Conservation (phyloP, 1,140 invertebrate species). For the Ostrea denselamellosa region DNA sequence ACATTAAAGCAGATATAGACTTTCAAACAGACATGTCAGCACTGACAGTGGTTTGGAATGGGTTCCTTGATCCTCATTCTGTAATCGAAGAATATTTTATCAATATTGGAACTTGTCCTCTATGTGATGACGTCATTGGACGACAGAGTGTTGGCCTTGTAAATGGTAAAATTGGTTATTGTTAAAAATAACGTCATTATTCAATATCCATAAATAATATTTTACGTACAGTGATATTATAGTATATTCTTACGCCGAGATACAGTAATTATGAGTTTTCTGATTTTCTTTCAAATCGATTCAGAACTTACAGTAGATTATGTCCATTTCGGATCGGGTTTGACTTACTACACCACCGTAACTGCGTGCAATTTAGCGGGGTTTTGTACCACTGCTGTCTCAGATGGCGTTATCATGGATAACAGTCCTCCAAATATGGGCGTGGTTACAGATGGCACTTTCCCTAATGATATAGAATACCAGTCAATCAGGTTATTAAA, state of each 20-base stretch:
- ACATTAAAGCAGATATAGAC: slow-evolving; percentile 9
- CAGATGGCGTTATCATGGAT: slow-evolving; percentile 64
- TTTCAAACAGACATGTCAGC: slow-evolving; percentile 44
- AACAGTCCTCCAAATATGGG: slow-evolving; percentile 57
- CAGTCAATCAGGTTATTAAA: slow-evolving; percentile 53
- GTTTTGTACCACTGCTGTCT: slow-evolving; percentile 55
- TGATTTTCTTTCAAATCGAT: slow-evolving; percentile 7
- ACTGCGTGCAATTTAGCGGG: slow-evolving; percentile 60
- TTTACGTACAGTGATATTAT: background rate
- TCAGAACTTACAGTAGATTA: slow-evolving; percentile 55
- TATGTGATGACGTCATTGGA: slow-evolving; percentile 56
- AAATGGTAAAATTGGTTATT: background rate
- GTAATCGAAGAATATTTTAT: slow-evolving; percentile 53
- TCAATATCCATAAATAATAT: background rate
- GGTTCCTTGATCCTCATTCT: slow-evolving; percentile 59
- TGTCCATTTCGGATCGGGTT: slow-evolving; percentile 47
- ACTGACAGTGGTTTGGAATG: slow-evolving; percentile 55
- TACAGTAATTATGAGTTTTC: background rate
- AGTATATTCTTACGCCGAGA: background rate
- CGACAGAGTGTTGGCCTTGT: slow-evolving; percentile 51
- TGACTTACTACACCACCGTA: slow-evolving; percentile 60
- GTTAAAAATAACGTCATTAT: background rate
- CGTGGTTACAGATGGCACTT: slow-evolving; percentile 57
- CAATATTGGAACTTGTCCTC: slow-evolving; percentile 58
- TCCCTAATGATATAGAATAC: slow-evolving; percentile 54